These are phyloP conservation scores for Nasua narica DNA, from an alignment of 2,797 vertebrate genomes.

Conservation along the genomic window DNA sequence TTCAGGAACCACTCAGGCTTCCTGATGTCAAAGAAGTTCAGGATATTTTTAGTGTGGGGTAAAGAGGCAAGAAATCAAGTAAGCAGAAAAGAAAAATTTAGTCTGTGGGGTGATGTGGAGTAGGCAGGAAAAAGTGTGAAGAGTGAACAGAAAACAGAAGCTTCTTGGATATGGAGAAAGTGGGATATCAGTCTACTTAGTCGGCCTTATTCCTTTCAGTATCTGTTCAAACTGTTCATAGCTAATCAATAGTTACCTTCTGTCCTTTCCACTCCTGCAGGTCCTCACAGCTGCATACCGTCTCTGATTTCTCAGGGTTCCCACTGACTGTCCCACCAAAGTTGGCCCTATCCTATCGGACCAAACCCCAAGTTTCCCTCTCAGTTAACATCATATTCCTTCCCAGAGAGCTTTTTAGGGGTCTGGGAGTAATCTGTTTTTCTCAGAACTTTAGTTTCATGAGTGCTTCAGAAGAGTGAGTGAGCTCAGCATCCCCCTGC, in stretches of 20 bases:
- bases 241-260: not conserved
- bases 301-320: not conserved
- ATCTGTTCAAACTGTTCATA: not conserved
- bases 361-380: not conserved
- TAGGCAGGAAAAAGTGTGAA: not conserved
- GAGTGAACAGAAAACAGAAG: not conserved
- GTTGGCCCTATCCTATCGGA: not conserved
- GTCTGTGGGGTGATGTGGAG: not conserved
- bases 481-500: not conserved
- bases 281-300: not conserved
- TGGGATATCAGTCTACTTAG: not conserved
- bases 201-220: not conserved
- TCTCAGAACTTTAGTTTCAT: not conserved
- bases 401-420: not conserved
- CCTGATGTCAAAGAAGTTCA: not conserved
- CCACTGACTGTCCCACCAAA: not conserved
- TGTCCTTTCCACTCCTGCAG: not conserved
- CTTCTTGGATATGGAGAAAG: not conserved
- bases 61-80: constrained; percentile 23
- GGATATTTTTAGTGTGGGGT: not conserved
- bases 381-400: not conserved
- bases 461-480: not conserved
- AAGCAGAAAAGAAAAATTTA: not conserved
- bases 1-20: constrained; percentile 18
- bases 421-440: not conserved